phyloP scores from a whole-genome alignment of 2,113 vertebrate species.

The Myiozetetes cayanensis region DNA sequence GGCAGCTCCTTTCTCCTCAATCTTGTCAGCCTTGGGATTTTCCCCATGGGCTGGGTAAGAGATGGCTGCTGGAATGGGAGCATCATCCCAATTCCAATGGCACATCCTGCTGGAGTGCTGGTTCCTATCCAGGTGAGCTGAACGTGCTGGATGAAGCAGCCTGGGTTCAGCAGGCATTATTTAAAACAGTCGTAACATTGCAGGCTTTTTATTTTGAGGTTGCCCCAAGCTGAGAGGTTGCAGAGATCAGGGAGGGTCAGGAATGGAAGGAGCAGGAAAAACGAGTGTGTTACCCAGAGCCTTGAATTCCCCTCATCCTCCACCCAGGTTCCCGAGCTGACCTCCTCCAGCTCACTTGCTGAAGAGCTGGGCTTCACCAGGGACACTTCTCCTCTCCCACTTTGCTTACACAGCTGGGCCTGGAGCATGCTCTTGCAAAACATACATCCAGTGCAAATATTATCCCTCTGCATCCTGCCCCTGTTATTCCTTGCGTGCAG shows the following conservation, averaged over 20 bases:
- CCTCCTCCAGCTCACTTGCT: background rate
- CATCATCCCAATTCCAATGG: background rate
- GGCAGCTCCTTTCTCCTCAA: background rate
- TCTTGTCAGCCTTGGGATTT: background rate
- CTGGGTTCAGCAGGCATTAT: background rate
- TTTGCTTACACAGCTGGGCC: constrained; percentile 37
- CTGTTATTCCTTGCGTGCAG: background rate
- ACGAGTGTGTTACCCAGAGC: accelerated
- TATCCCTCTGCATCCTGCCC: background rate
- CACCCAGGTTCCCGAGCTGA: background rate
- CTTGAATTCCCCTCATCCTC: background rate
- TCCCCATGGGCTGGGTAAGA: background rate
- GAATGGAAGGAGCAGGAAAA: background rate
- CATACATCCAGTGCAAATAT: background rate
- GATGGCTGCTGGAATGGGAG: background rate
- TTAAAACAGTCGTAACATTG: background rate
- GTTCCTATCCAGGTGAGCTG: background rate
- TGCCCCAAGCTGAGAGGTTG: background rate
- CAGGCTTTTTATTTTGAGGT: background rate
- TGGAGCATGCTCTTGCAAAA: background rate
- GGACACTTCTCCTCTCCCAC: background rate
- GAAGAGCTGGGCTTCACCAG: background rate
- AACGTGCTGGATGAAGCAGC: background rate
- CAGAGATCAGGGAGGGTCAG: background rate
- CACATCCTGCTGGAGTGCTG: background rate